A percentile compares a stretch with the other conserved stretches of the same genome.
Conservation (phyloP, 92 coral and sea anemone species). For the Meandrina meandrites region DNA sequence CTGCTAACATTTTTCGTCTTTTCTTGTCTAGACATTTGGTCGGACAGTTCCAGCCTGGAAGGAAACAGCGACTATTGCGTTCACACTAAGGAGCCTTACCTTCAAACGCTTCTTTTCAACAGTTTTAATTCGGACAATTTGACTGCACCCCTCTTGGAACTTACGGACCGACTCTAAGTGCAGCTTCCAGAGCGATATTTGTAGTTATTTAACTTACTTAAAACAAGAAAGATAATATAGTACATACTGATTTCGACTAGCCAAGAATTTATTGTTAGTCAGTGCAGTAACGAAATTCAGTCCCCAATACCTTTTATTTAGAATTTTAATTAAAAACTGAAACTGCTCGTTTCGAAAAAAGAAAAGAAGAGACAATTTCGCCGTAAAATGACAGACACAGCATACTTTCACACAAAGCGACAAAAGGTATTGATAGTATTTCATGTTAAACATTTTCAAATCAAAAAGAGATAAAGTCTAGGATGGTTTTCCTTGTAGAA, state of each 20-base stretch:
- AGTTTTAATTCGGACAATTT: constrained; percentile 54
- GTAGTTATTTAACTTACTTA: background rate
- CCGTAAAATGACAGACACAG: background rate
- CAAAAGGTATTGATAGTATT: background rate
- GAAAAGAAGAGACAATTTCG: background rate
- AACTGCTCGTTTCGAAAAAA: background rate
- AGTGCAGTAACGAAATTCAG: background rate
- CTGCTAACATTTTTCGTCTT: background rate
- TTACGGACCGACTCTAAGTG: constrained; percentile 59
- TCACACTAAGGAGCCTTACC: constrained; percentile 85
- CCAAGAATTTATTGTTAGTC: background rate
- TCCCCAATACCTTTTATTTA: background rate
- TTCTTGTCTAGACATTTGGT: constrained; percentile 36
- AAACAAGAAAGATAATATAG: background rate
- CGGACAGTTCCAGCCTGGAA: constrained; percentile 18
- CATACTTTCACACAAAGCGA: background rate
- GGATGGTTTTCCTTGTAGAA: background rate
- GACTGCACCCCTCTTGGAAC: constrained; percentile 68
- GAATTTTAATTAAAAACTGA: background rate
- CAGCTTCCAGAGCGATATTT: background rate
- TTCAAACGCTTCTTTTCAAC: constrained; percentile 72
- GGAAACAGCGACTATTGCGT: constrained; percentile 61
- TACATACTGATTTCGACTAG: background rate
- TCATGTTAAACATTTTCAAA: background rate
- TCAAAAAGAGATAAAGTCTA: too few relatives aligned